phyloP scores from a whole-genome alignment of 2,797 vertebrate species.

The Phataginus tetradactyla region DNA sequence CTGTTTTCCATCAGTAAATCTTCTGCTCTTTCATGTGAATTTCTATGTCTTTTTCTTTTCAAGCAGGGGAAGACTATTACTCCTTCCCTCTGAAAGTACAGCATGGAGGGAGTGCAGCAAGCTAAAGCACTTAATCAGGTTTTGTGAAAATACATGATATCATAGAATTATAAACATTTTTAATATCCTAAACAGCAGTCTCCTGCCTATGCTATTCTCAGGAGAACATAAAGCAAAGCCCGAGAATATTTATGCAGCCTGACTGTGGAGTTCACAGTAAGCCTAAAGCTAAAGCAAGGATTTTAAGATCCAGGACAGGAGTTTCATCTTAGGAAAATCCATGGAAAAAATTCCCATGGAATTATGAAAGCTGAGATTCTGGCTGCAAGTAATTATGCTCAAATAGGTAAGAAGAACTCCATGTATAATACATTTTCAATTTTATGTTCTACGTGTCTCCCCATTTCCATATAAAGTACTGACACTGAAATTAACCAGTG shows the following conservation, averaged over 20 bases:
- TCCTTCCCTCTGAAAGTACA: not conserved
- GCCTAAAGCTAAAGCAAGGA: slow-evolving; percentile 58
- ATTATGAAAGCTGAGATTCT: slow-evolving; percentile 7
- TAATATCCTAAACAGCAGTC: slow-evolving; percentile 40
- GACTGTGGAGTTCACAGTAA: slow-evolving; percentile 59
- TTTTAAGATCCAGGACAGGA: slow-evolving; percentile 43
- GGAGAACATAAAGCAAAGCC: slow-evolving; percentile 55
- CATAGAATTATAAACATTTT: slow-evolving; percentile 59
- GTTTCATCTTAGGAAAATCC: slow-evolving; percentile 55
- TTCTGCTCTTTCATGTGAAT: not conserved
- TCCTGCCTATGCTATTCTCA: slow-evolving; percentile 24
- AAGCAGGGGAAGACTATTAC: not conserved
- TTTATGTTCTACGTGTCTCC: not conserved
- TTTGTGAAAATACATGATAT: slow-evolving; percentile 37
- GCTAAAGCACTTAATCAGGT: not conserved
- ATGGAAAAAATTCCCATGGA: slow-evolving; percentile 40
- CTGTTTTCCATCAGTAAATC: slow-evolving; percentile 50
- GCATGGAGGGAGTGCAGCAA: not conserved
- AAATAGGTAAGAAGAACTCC: not conserved
- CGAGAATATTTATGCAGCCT: slow-evolving; percentile 56
- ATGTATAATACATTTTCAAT: slow-evolving; percentile 44
- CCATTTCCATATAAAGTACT: slow-evolving; percentile 56
- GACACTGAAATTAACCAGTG: slow-evolving; percentile 64
- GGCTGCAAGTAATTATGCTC: slow-evolving; percentile 25
- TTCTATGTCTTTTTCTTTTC: slow-evolving; percentile 8